These are phyloP conservation scores for Calliphora vomitoria DNA, from an alignment of 2,888 invertebrate species.

Conservation along the genomic window DNA sequence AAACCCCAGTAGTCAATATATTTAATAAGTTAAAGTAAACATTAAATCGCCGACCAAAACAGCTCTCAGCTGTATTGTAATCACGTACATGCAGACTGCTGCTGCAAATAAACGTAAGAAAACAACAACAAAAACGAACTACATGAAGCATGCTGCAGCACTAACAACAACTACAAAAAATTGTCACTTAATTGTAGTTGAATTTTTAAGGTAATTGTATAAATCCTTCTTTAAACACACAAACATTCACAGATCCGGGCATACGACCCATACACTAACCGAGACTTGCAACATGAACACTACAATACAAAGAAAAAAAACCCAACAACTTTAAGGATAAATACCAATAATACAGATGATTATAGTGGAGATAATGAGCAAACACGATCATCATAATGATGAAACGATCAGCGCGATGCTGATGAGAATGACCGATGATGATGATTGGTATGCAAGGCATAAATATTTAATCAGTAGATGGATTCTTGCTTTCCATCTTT, in stretches of 20 bases:
- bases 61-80: slow-evolving; percentile 56
- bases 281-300: background rate
- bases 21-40: slow-evolving; percentile 68
- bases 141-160: slow-evolving; percentile 34
- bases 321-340: slow-evolving; percentile 44
- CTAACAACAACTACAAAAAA: slow-evolving; percentile 59
- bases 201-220: slow-evolving; percentile 70
- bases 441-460: slow-evolving; percentile 63
- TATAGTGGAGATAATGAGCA: slow-evolving; percentile 40
- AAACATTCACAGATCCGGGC: slow-evolving; percentile 10
- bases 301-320: background rate
- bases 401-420: slow-evolving; percentile 27
- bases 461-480: slow-evolving; percentile 62
- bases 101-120: slow-evolving; percentile 2
- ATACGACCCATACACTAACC: background rate
- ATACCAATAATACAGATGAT: slow-evolving; percentile 63
- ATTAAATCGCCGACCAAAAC: slow-evolving; percentile 56
- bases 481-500: slow-evolving; percentile 26
- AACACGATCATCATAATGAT: slow-evolving; percentile 23
- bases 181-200: slow-evolving; percentile 74
- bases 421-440: slow-evolving; percentile 54
- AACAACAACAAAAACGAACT: slow-evolving; percentile 2
- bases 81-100: slow-evolving; percentile 55
- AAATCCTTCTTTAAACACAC: slow-evolving; percentile 64
- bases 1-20: slow-evolving; percentile 71